A percentile compares a stretch with the other conserved stretches of the same genome.
These are phyloP conservation scores for Mionectes olivaceus DNA, from an alignment of 2,797 vertebrate genomes.

Conservation along the genomic window DNA sequence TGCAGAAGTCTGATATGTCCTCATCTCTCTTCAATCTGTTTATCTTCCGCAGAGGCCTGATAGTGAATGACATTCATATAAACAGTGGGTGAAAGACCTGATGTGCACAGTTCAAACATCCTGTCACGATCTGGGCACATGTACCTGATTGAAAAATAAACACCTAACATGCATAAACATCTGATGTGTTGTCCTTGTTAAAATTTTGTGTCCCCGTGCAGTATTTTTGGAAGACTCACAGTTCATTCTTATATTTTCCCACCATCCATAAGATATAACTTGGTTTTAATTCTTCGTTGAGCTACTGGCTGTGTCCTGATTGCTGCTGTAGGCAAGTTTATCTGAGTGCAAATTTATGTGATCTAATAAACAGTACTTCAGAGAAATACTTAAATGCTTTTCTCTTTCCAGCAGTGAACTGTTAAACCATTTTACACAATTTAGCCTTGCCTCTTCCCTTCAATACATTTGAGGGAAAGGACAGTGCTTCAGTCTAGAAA, in stretches of 20 bases:
- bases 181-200: conserved; percentile 42
- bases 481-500: background rate
- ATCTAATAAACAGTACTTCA: background rate
- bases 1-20: conserved; percentile 67
- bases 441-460: background rate
- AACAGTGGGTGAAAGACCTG: conserved; percentile 61
- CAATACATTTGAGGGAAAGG: background rate
- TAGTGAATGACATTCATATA: conserved; percentile 68
- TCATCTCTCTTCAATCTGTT: conserved; percentile 74
- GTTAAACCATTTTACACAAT: background rate
- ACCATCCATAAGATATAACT: conserved; percentile 3
- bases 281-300: background rate
- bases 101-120: conserved; percentile 70
- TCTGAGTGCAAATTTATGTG: background rate
- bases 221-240: background rate
- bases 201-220: conserved; percentile 31
- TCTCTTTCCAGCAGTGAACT: background rate
- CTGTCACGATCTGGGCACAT: conserved; percentile 52
- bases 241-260: background rate
- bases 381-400: background rate
- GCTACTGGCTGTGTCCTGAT: background rate
- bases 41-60: conserved; percentile 54
- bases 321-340: background rate
- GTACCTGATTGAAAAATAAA: conserved; percentile 69
- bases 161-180: conserved; percentile 25